Conservation (phyloP, 2,888 invertebrate genomes). For the Leucoptera coffeella region DNA sequence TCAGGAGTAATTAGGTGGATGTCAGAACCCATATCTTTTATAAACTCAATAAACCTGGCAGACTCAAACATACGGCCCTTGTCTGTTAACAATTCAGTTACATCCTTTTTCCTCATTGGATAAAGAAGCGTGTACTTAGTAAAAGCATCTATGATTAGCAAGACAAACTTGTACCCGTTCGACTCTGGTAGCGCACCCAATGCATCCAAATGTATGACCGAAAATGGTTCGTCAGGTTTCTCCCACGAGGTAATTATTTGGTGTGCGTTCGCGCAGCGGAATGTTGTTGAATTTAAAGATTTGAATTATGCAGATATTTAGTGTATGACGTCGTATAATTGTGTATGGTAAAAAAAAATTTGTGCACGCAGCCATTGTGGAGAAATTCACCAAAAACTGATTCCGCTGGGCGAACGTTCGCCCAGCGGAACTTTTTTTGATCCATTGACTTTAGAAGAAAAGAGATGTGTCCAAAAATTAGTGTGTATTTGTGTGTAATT, state of each 20-base stretch:
- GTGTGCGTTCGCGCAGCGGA: too few species aligned
- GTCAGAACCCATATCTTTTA: conserved; percentile 1
- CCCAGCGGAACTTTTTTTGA: too few species aligned
- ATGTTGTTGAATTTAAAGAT: too few species aligned
- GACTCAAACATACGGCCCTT: conserved; percentile 3
- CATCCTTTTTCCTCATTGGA: conserved; percentile 1
- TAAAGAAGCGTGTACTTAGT: conserved; percentile 2
- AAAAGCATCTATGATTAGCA: conserved; percentile 2
- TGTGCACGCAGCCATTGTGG: too few species aligned
- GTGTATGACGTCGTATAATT: too few species aligned
- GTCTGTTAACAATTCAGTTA: conserved; percentile 2
- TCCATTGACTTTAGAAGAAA: too few species aligned
- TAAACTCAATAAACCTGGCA: neutral
- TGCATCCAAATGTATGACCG: conserved; percentile 6
- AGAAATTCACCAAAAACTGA: too few species aligned
- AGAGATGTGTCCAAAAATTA: too few species aligned
- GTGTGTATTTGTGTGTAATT: too few species aligned
- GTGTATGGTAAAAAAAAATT: too few species aligned
- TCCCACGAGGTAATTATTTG: conserved; percentile 9
- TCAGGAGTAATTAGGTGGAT: conserved; percentile 1
- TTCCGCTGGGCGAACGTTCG: too few species aligned
- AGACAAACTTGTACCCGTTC: conserved; percentile 1
- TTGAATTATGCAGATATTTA: too few species aligned
- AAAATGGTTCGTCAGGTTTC: conserved; percentile 8
- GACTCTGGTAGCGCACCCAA: conserved; percentile 2